These are phyloP conservation scores for Drosophila stalkeri DNA, from an alignment of 2,888 invertebrate species.

Conservation along the genomic window DNA sequence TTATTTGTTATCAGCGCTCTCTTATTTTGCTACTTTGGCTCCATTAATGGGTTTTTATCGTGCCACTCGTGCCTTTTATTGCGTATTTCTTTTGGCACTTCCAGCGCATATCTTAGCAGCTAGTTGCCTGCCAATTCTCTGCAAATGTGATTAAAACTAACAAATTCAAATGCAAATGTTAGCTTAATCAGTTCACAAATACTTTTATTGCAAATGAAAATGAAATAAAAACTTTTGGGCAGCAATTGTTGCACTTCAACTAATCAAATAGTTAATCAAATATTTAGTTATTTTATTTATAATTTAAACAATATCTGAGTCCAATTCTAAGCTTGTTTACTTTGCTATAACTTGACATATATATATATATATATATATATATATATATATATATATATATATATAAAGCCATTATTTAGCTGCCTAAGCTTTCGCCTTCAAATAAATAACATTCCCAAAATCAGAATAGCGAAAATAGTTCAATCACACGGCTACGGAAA, in stretches of 20 bases:
- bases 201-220: not conserved
- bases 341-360: no score
- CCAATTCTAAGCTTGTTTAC: not conserved
- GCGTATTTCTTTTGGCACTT: conserved; percentile 53
- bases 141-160: conserved; percentile 59
- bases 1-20: conserved; percentile 70
- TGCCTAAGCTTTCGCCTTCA: not conserved
- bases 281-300: not conserved
- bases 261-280: not conserved
- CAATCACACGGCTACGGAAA: not conserved
- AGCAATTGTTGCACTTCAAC: no score
- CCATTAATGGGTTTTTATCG: conserved; percentile 66
- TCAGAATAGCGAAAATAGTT: conserved; percentile 4
- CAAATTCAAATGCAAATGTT: conserved; percentile 43
- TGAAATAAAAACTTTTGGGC: not conserved
- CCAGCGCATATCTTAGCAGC: conserved; percentile 61
- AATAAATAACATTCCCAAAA: not conserved
- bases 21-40: conserved; percentile 51
- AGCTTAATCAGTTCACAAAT: not conserved
- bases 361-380: no score
- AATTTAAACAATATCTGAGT: not conserved
- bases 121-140: conserved; percentile 36
- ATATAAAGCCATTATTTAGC: not conserved
- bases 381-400: no score
- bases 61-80: conserved; percentile 55